Evolutionary conservation across 2,797 vertebrate species (phyloP).

Genomic region (Falco berigora): DNA sequence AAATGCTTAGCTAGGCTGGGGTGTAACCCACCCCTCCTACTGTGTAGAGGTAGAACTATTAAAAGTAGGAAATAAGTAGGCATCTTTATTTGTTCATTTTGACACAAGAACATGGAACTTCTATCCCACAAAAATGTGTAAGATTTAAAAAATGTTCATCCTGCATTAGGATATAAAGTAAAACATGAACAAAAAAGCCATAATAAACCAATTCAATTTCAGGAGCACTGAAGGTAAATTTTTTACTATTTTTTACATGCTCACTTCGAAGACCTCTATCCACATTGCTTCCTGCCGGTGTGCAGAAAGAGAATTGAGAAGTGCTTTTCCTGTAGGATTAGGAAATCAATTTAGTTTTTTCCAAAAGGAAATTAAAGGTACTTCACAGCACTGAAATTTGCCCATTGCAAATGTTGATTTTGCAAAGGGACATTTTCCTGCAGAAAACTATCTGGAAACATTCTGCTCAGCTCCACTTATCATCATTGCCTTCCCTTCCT

Average conservation of each 20-base stretch:
- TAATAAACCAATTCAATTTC: neutral
- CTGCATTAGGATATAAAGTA: neutral
- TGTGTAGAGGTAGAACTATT: neutral
- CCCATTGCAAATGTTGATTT: neutral
- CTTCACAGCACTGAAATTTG: neutral
- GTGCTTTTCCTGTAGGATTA: neutral
- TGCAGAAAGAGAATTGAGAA: neutral
- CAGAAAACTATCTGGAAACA: neutral
- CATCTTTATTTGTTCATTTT: neutral
- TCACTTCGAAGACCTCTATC: neutral
- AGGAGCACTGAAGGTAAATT: neutral
- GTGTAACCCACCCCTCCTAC: neutral
- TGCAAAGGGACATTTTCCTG: neutral
- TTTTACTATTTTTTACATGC: neutral
- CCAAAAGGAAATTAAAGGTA: constrained; percentile 17
- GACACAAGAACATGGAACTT: neutral
- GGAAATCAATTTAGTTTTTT: neutral
- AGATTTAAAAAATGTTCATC: neutral
- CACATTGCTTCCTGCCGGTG: neutral
- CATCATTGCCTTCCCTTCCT: neutral
- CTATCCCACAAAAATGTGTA: neutral
- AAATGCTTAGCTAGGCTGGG: neutral
- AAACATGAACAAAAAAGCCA: neutral
- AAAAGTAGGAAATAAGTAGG: neutral
- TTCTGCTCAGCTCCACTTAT: neutral